These are phyloP conservation scores for Thecophora atra DNA, from an alignment of 2,888 invertebrate genomes.

Conservation along the genomic window DNA sequence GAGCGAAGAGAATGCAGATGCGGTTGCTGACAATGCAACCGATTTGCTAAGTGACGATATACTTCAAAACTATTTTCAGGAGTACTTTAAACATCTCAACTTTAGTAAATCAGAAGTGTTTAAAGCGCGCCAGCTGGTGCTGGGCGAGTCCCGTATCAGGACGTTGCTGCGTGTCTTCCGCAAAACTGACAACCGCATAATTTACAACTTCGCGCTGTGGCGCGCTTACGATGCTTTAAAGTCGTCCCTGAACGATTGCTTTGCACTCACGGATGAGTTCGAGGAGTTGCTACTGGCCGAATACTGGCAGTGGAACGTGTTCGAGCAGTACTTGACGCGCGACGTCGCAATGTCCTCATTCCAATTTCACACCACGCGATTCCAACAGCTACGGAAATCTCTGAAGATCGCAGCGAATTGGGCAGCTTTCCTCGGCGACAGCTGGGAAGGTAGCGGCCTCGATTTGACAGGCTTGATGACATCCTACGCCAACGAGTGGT, in stretches of 20 bases:
- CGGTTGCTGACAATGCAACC: background rate
- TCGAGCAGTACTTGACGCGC: constrained; percentile 48
- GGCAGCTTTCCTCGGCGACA: constrained; percentile 52
- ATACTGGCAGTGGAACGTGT: constrained; percentile 60
- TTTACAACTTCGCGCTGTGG: constrained; percentile 60
- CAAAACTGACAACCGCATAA: constrained; percentile 53
- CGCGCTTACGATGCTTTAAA: constrained; percentile 50
- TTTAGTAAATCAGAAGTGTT: constrained; percentile 51
- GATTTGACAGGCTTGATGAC: constrained; percentile 55
- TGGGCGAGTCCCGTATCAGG: constrained; percentile 49
- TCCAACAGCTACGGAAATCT: constrained; percentile 54
- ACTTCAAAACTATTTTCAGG: constrained; percentile 51
- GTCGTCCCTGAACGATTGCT: constrained; percentile 52
- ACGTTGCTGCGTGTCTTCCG: constrained; percentile 49
- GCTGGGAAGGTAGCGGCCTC: constrained; percentile 54
- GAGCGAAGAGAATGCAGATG: background rate
- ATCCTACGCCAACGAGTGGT: constrained; percentile 52
- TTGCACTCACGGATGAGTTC: constrained; percentile 53
- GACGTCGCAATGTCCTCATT: constrained; percentile 59
- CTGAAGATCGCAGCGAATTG: constrained; percentile 51
- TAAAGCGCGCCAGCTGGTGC: constrained; percentile 51
- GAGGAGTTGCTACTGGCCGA: constrained; percentile 56
- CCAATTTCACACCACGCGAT: constrained; percentile 59
- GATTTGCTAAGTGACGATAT: constrained; percentile 45
- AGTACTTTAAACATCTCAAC: constrained; percentile 48